These are phyloP conservation scores for Heptranchias perlo DNA, from an alignment of 2,113 vertebrate genomes.

Conservation along the genomic window DNA sequence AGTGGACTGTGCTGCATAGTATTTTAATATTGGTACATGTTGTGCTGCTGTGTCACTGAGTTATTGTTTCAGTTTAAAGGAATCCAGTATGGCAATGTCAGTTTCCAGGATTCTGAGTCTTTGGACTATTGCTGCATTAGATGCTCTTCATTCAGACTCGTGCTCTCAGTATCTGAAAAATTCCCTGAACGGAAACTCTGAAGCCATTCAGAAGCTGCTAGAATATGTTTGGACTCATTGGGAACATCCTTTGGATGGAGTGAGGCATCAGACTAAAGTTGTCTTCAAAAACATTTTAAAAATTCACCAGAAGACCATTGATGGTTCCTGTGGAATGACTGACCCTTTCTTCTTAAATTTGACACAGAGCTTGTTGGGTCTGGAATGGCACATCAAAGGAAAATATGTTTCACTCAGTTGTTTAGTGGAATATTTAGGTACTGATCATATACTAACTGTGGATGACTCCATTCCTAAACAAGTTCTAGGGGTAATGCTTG, in stretches of 20 bases:
- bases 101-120: constrained; percentile 74
- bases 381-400: constrained; percentile 92
- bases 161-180: constrained; percentile 44
- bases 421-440: constrained; percentile 77
- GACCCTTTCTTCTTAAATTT: constrained; percentile 70
- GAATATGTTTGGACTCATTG: constrained; percentile 87
- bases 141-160: constrained; percentile 56
- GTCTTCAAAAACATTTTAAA: constrained; percentile 82
- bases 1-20: not conserved
- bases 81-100: constrained; percentile 75
- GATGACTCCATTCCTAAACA: constrained; percentile 67
- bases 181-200: constrained; percentile 2
- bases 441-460: constrained; percentile 63
- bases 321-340: constrained; percentile 39
- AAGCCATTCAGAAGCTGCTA: constrained; percentile 62
- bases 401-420: constrained; percentile 77
- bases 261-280: constrained; percentile 80
- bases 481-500: constrained; percentile 76
- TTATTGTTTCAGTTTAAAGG: constrained; percentile 68
- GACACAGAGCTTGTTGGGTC: constrained; percentile 62
- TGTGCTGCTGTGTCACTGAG: not conserved
- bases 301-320: constrained; percentile 59
- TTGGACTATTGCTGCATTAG: constrained; percentile 76
- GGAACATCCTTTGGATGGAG: constrained; percentile 88
- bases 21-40: not conserved